Percentiles rank a stretch among this genome's conserved stretches.
Evolutionary conservation across 2,113 vertebrate genomes (phyloP).

Genomic region (Anhinga anhinga): DNA sequence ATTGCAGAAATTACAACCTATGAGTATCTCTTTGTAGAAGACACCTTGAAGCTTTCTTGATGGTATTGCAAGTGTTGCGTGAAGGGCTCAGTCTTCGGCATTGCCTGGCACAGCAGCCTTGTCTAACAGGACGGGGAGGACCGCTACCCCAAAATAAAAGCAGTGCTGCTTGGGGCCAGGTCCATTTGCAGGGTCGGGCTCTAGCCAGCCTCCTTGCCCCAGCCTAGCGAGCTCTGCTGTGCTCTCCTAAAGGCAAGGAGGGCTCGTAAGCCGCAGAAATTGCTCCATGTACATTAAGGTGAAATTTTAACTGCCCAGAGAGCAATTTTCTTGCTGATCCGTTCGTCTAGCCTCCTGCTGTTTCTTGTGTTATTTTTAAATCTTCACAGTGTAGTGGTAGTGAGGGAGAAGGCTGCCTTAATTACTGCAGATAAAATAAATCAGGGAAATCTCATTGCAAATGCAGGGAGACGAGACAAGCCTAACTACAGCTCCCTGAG

Average conservation of each 20-base stretch:
- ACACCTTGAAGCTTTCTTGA: not conserved
- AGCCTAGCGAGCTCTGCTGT: not conserved
- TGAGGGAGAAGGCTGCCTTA: constrained; percentile 47
- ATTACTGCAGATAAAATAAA: constrained; percentile 79
- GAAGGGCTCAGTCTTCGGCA: fast-evolving
- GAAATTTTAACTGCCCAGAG: not conserved
- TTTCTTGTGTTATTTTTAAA: constrained; percentile 54
- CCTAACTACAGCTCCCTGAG: constrained; percentile 55
- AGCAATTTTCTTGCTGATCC: not conserved
- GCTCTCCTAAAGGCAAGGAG: not conserved
- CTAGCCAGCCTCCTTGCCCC: not conserved
- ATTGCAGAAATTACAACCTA: not conserved
- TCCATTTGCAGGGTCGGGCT: not conserved
- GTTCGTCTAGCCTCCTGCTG: not conserved
- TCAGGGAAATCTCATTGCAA: constrained; percentile 68
- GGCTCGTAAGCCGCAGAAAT: not conserved
- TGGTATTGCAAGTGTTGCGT: not conserved
- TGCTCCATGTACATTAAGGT: fast-evolving
- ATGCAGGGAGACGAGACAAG: constrained; percentile 50
- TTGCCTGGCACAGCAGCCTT: not conserved
- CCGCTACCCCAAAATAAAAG: not conserved
- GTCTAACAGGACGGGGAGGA: not conserved
- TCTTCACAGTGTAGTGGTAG: not conserved
- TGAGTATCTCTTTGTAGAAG: not conserved
- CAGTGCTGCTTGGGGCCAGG: not conserved